Percentiles rank a stretch among this genome's conserved stretches.
These are phyloP conservation scores for Caerostris darwini DNA, from an alignment of 1,140 invertebrate genomes.

Conservation along the genomic window DNA sequence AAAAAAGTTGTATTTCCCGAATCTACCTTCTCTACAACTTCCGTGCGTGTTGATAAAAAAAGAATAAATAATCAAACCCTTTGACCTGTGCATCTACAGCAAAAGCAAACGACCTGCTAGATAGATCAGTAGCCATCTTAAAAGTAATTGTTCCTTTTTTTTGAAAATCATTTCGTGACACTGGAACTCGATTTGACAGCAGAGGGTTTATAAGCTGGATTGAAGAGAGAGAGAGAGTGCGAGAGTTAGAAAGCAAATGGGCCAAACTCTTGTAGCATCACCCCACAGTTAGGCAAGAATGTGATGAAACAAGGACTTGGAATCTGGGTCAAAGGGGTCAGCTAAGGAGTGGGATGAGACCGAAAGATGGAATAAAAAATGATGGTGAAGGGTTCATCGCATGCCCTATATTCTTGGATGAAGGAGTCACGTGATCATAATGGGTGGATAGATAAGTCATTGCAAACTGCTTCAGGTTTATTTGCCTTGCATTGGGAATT, in stretches of 20 bases:
- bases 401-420: neutral
- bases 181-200: neutral
- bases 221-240: neutral
- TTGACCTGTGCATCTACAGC: too few relatives aligned
- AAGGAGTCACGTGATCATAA: neutral
- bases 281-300: slow-evolving; percentile 24
- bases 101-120: neutral
- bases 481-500: neutral
- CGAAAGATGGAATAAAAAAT: neutral
- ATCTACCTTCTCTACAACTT: too few relatives aligned
- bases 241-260: slow-evolving; percentile 20
- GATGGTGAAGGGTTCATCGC: neutral
- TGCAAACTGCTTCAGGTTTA: neutral
- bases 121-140: neutral
- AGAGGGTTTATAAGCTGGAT: neutral
- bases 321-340: slow-evolving; percentile 63
- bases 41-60: too few relatives aligned
- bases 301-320: slow-evolving; percentile 29
- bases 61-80: too few relatives aligned
- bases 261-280: slow-evolving; percentile 7
- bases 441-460: neutral
- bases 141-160: slow-evolving; percentile 19
- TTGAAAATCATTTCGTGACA: neutral
- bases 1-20: too few relatives aligned
- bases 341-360: slow-evolving; percentile 14